Base-by-base conservation (phyloP, 2,888 invertebrate species). In the Hypercompe scribonia region DNA sequence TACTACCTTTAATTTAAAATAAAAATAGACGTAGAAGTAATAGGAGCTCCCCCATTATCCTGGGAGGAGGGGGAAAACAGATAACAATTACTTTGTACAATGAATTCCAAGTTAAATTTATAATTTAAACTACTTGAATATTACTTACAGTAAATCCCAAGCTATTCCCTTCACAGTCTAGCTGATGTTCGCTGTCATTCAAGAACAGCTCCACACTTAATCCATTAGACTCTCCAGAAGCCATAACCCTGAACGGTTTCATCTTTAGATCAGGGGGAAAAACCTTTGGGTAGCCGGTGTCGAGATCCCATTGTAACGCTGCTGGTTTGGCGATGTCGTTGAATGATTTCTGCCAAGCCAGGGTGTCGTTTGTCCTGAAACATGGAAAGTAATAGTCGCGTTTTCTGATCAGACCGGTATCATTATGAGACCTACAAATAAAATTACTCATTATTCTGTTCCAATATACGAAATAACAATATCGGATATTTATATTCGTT, bases 171-270 rank as follows among this genome's bases (percentile, higher is more conserved):
- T 96, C 95, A 79, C 96, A 96, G 21, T 80, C 89, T 28, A 85
- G 90, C 79, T 96, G 96, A 71, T 93, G 92, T 61, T 96, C 95
- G 71, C 92, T 94, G 21, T 85, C 90, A 72, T 96, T 96, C 28
- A 95, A 77, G 72, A 90, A 94, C 71, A 96, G 81, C 64, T 96
- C 95, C n/a, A 95, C 86, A 0, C 91, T 90, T 10, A 96, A 81
- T 0, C 96, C 95, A 65, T 94, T 93, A 0, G 86, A 82, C 79
- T 96, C 95, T 50, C 96, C 96, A 0, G 95, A 92, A 0, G 92
- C 91, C 91, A 91, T 93, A 0, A 93, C 93, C 69, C 95, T 90
- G 68, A 91, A 88, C 0, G 95, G 93, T 61, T 86, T 76, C 85
- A 90, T 90, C 4, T 80, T 84, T 7, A 90, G 87, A 71, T 92